Evolutionary conservation across 2,888 invertebrate species (phyloP).

Genomic region (Drosophila incognita): DNA sequence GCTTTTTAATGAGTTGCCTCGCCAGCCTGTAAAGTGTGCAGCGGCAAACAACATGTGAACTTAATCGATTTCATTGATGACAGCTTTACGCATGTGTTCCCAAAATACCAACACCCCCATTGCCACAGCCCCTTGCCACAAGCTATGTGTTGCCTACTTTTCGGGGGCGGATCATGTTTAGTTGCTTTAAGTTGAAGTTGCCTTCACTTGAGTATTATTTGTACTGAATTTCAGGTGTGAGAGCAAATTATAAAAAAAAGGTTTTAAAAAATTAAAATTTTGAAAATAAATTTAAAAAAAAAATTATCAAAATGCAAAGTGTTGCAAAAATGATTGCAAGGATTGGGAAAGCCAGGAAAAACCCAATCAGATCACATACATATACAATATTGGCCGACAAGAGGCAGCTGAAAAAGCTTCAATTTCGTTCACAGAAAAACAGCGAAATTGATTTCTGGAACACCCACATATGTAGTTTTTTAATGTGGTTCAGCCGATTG

Average conservation of each 20-base stretch:
- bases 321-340: not conserved
- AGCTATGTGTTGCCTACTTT: not conserved
- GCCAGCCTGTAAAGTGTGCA: slow-evolving; percentile 4
- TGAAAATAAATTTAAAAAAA: too few species aligned
- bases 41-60: slow-evolving; percentile 35
- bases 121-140: not conserved
- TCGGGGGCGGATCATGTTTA: not conserved
- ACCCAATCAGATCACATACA: too few species aligned
- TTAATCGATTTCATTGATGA: slow-evolving; percentile 74
- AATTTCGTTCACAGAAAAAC: not conserved
- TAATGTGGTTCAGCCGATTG: slow-evolving; percentile 30
- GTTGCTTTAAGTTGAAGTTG: not conserved
- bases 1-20: slow-evolving; percentile 77
- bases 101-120: slow-evolving; percentile 5
- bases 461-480: slow-evolving; percentile 12
- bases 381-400: too few species aligned
- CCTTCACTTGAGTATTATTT: not conserved
- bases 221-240: not conserved
- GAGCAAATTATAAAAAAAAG: too few species aligned
- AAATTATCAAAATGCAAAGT: not conserved
- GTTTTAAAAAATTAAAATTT: not conserved
- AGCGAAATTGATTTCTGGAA: slow-evolving; percentile 29
- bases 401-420: not conserved
- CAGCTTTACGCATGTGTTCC: slow-evolving; percentile 50
- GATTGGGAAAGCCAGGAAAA: not conserved